Conservation (phyloP, 2,113 vertebrate genomes). For the Psettodes erumei region DNA sequence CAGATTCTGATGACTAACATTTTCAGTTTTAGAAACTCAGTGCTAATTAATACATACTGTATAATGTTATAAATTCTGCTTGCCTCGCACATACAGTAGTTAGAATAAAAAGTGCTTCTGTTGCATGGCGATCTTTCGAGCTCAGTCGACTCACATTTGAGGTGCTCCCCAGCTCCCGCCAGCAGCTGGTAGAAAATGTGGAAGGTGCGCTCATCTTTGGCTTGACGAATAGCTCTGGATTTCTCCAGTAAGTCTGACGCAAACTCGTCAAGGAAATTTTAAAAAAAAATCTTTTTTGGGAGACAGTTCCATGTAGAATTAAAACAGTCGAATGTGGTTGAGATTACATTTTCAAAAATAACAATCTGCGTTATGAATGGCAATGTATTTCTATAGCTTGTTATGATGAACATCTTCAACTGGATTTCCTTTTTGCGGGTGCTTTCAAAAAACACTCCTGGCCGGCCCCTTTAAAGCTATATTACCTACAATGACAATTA, state of each 20-base stretch:
- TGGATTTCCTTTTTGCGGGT: background rate
- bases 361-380: background rate
- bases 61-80: background rate
- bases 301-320: background rate
- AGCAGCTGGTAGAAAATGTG: conserved; percentile 97
- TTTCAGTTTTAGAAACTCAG: background rate
- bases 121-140: background rate
- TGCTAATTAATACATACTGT: background rate
- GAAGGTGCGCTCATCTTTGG: conserved; percentile 97
- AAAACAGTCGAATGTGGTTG: background rate
- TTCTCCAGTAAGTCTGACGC: conserved; percentile 94
- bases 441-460: background rate
- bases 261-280: conserved; percentile 84
- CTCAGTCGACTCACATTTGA: conserved; percentile 87
- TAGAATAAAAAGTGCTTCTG: background rate
- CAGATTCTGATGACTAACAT: background rate
- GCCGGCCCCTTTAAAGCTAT: background rate
- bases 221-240: conserved; percentile 96
- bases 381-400: background rate
- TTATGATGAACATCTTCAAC: background rate
- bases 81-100: background rate
- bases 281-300: background rate
- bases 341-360: background rate
- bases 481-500: background rate
- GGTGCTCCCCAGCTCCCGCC: conserved; percentile 94